phyloP scores from a whole-genome alignment of 1,140 invertebrate genomes.

The Drosophila arizonae region DNA sequence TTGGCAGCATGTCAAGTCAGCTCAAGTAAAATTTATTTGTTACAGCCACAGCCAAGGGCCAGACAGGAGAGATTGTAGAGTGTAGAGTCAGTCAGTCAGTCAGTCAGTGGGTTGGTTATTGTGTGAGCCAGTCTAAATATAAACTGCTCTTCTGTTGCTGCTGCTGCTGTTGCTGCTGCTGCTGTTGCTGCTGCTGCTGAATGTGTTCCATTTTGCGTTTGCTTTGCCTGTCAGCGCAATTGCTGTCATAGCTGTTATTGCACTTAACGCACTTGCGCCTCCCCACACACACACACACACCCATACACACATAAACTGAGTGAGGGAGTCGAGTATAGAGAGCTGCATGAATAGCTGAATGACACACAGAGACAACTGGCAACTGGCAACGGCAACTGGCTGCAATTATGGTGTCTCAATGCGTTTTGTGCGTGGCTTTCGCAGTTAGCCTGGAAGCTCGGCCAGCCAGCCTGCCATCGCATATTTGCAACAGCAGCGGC shows the following conservation, averaged over 20 bases:
- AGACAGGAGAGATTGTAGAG: constrained; percentile 2
- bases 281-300: constrained; percentile 16
- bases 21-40: constrained; percentile 62
- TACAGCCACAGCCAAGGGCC: constrained; percentile 29
- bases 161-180: constrained; percentile 15
- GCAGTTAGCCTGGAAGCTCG: constrained; percentile 52
- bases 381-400: constrained; percentile 65
- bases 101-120: constrained; percentile 22
- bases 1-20: constrained; percentile 67
- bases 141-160: constrained; percentile 55
- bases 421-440: constrained; percentile 78
- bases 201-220: constrained; percentile 63
- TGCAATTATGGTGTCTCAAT: constrained; percentile 79
- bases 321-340: not conserved
- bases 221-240: constrained; percentile 68
- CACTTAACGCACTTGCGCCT: constrained; percentile 76
- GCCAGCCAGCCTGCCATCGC: constrained; percentile 48
- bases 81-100: constrained; percentile 14
- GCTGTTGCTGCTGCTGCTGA: constrained; percentile 15
- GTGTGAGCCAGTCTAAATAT: constrained; percentile 65
- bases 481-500: constrained; percentile 57
- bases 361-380: constrained; percentile 34
- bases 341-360: constrained; percentile 32
- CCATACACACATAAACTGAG: constrained; percentile 11
- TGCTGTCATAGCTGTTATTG: constrained; percentile 77